phyloP scores from a whole-genome alignment of 2,113 vertebrate genomes.

The Corythoichthys intestinalis region DNA sequence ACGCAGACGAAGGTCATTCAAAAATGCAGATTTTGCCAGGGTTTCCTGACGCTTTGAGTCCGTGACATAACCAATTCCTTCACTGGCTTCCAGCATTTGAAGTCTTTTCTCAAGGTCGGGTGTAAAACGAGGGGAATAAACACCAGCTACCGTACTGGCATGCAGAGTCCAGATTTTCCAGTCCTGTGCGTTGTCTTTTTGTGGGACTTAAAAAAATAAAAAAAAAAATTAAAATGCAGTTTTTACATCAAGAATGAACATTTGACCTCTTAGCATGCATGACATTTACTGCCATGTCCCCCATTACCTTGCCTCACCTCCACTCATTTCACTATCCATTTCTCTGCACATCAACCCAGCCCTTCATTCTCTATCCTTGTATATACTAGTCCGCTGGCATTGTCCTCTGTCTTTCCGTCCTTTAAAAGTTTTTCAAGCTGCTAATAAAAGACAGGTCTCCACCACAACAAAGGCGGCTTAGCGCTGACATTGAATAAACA shows the following conservation, averaged over 20 bases:
- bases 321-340: constrained; percentile 19
- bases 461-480: constrained; percentile 77
- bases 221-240: background rate
- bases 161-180: background rate
- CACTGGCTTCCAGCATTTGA: background rate
- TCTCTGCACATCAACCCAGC: background rate
- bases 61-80: background rate
- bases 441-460: constrained; percentile 82
- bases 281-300: too few species aligned
- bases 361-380: constrained; percentile 48
- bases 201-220: background rate
- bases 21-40: background rate
- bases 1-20: background rate
- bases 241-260: background rate
- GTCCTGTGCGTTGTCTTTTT: background rate
- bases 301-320: constrained; percentile 38
- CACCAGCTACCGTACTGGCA: background rate
- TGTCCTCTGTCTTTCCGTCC: constrained; percentile 77
- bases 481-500: constrained; percentile 79
- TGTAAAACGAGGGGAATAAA: constrained; percentile 1
- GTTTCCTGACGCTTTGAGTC: background rate
- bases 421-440: constrained; percentile 78
- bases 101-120: background rate
- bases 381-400: constrained; percentile 75
- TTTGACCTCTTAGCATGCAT: background rate